These are phyloP conservation scores for Hapalemur alaotrensis DNA, from an alignment of 2,797 vertebrate genomes.

Conservation along the genomic window DNA sequence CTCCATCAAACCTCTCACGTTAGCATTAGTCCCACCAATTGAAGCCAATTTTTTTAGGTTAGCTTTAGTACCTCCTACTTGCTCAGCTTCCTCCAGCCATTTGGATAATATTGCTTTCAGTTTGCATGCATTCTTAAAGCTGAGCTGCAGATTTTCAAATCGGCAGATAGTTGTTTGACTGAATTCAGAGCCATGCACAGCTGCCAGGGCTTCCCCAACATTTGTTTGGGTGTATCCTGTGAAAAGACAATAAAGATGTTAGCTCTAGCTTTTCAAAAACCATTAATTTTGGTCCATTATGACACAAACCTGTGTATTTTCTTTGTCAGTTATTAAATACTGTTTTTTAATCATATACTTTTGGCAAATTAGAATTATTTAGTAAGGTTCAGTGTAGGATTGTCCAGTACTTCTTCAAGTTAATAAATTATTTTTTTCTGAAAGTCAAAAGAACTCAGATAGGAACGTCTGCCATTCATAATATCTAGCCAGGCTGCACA, in stretches of 20 bases:
- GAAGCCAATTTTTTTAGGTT: not conserved
- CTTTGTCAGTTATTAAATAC: not conserved
- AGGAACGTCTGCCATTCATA: not conserved
- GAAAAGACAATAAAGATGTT: not conserved
- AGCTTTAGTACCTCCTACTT: conserved; percentile 93
- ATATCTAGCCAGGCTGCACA: not conserved
- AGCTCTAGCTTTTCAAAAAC: not conserved
- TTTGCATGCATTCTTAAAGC: conserved; percentile 99
- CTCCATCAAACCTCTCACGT: fast-evolving
- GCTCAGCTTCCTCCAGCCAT: conserved; percentile 98
- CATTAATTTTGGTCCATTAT: not conserved
- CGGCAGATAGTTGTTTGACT: conserved; percentile 99
- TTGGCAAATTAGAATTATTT: not conserved
- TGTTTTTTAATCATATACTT: not conserved
- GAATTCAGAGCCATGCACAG: conserved; percentile 98
- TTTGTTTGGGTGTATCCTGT: conserved; percentile 99
- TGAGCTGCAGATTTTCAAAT: conserved; percentile 98
- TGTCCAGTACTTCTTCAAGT: not conserved
- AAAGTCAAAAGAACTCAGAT: not conserved
- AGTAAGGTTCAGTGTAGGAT: not conserved
- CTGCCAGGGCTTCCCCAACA: conserved; percentile 97
- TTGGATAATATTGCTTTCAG: conserved; percentile 97
- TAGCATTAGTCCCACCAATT: not conserved
- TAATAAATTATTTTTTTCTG: conserved; percentile 5
- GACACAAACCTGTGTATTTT: not conserved